phyloP scores from a whole-genome alignment of 2,888 invertebrate species.

The Mesorhabditis belari region DNA sequence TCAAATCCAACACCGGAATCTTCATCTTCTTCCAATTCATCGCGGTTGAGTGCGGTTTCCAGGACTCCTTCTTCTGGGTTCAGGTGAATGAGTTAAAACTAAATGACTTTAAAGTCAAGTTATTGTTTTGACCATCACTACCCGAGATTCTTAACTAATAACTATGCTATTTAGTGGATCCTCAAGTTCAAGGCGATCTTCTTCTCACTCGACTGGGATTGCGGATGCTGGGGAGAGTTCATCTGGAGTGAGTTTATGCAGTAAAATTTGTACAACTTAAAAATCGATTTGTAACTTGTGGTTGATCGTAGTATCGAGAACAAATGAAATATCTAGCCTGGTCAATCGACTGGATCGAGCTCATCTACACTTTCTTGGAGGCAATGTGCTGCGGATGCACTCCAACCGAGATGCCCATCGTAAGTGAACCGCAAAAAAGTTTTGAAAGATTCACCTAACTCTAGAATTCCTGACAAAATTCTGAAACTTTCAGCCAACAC shows the following conservation, averaged over 20 bases:
- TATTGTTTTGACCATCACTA: too few relatives aligned
- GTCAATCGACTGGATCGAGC: background rate
- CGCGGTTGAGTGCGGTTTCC: background rate
- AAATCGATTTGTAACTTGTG: too few relatives aligned
- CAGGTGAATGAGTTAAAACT: too few relatives aligned
- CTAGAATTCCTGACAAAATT: background rate
- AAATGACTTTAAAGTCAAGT: too few relatives aligned
- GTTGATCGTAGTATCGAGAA: too few relatives aligned
- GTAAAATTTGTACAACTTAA: too few relatives aligned
- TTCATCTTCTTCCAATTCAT: background rate
- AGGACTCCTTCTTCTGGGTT: too few relatives aligned
- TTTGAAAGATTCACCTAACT: background rate
- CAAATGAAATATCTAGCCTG: too few relatives aligned
- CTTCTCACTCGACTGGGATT: background rate
- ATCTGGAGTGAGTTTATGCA: background rate
- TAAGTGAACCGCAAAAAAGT: too few relatives aligned
- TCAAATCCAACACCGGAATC: background rate
- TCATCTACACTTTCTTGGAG: background rate
- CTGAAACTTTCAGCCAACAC: background rate
- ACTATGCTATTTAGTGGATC: background rate
- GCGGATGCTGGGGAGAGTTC: background rate
- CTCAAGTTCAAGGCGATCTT: background rate
- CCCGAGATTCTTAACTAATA: too few relatives aligned
- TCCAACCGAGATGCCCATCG: background rate
- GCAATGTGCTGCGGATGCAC: background rate